Evolutionary conservation across 1,140 invertebrate genomes (phyloP), one percentile per base, ranked within the genome.

Genomic region (Monochamus saltuarius): DNA sequence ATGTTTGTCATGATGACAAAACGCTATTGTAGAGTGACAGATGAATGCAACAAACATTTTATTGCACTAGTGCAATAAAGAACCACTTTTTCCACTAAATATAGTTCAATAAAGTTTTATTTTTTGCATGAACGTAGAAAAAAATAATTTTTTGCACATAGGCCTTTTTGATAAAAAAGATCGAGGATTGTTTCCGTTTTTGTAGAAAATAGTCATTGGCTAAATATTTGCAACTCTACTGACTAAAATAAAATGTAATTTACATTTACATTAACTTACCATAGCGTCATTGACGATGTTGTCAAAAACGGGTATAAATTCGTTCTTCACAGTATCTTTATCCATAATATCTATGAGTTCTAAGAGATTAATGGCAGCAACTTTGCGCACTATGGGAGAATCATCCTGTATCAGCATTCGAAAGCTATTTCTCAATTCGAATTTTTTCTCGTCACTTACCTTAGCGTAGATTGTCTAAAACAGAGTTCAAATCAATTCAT

Each of bases 271-370:
- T 43, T 17, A 43, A 16, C 45, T 67, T 52, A 74, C 73, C 65
- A 73, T 66, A 29, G 68, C 64, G 59, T 75, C 73, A 46, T 70
- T 64, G 11, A 62, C 50, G n/a, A 75, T 66, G 35, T 68, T 63
- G 17, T 67, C 53, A 40, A 74, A 70, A 37, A 70, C 66, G 6
- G 71, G 67, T 17, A 74, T 56, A 52, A 69, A 69, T 49, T 75
- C 72, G 16, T 62, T 62, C 58, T 66, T 65, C 2, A 74, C 37
- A 29, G 56, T 49, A n/a, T 70, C 56, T 8, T 67, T 57, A 13
- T 73, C 67, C 6, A 71, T 40, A 1, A 65, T 35, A 8, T 49
- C 38, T 2, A 70, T 61, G 14, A 72, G 63, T n/a, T 69, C 61
- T 1, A 64, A 17, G 17, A 69, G 61, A 39, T 59, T 55, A 8